A percentile compares a stretch with the other conserved stretches of the same genome.
These are phyloP conservation scores for Vireo altiloquus DNA, from an alignment of 2,113 vertebrate species.

Conservation along the genomic window DNA sequence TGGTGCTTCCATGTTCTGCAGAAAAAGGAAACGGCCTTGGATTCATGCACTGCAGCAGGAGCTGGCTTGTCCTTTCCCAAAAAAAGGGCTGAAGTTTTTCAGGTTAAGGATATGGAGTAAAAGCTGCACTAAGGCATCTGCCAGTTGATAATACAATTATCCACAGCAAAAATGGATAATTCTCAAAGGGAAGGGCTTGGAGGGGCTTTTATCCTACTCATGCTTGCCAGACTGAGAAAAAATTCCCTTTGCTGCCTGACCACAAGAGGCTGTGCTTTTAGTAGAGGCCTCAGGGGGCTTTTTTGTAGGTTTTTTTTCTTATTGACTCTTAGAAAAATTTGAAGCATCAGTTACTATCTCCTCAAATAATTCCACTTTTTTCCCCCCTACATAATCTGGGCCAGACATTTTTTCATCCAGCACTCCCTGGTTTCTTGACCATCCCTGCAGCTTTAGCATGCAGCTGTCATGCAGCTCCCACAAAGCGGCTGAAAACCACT, in stretches of 20 bases:
- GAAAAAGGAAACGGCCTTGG: not conserved
- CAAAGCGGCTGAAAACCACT: constrained; percentile 58
- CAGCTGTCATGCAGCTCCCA: constrained; percentile 38
- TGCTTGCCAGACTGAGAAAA: not conserved
- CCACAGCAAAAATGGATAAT: not conserved
- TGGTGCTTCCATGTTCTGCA: not conserved
- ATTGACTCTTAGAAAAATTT: not conserved
- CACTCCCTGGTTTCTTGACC: not conserved
- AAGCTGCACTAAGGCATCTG: not conserved
- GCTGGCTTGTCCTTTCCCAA: not conserved
- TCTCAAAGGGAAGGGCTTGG: not conserved
- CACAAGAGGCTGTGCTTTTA: not conserved
- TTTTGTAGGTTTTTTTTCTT: not conserved
- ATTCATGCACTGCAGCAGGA: not conserved
- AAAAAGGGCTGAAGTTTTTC: not conserved
- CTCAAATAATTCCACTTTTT: not conserved
- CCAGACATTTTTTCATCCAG: not conserved
- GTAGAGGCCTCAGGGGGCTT: fast-evolving
- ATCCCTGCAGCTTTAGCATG: constrained; percentile 25
- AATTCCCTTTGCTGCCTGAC: not conserved
- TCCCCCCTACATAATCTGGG: not conserved
- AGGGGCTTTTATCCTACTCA: not conserved
- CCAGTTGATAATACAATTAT: not conserved
- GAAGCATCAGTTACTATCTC: not conserved
- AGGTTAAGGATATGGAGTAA: not conserved